A percentile compares a stretch with the other conserved stretches of the same genome.
Evolutionary conservation across 2,113 vertebrate genomes (phyloP).

Genomic region (Mastomys natalensis): DNA sequence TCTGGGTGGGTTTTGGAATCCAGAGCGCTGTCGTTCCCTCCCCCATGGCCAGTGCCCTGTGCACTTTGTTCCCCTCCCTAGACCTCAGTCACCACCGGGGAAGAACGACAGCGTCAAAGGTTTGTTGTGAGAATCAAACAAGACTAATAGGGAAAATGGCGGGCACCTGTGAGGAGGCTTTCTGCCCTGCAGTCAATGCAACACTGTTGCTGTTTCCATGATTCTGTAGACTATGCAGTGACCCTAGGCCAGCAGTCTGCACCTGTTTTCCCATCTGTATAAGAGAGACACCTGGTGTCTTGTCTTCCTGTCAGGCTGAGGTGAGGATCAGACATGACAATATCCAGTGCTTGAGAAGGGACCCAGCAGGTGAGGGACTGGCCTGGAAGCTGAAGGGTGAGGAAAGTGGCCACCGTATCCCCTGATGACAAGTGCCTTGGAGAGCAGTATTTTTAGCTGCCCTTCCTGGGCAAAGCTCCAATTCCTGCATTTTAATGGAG

Average conservation of each 20-base stretch:
- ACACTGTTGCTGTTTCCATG: neutral
- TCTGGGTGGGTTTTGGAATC: neutral
- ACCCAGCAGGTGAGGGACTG: neutral
- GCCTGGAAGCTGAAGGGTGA: neutral
- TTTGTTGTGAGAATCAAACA: neutral
- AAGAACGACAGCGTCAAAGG: neutral
- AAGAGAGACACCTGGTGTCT: neutral
- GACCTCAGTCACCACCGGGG: neutral
- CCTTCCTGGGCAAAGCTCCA: conserved; percentile 59
- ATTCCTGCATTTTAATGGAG: conserved; percentile 75
- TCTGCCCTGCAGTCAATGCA: neutral
- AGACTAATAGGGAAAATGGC: neutral
- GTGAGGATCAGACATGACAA: neutral
- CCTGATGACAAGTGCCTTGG: neutral
- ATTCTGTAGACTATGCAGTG: neutral
- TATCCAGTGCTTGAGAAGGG: neutral
- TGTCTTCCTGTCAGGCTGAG: neutral
- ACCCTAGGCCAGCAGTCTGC: neutral
- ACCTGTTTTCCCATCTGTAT: conserved; percentile 17
- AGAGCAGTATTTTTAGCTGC: conserved; percentile 78
- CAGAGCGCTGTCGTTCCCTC: rapidly evolving
- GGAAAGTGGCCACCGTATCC: conserved; percentile 33
- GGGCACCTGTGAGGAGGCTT: neutral
- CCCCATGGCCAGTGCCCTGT: neutral
- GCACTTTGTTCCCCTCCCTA: rapidly evolving